Percentiles rank a stretch among this genome's conserved stretches.
Conservation (phyloP, 2,113 vertebrate species). For the Typhlomys cinereus region DNA sequence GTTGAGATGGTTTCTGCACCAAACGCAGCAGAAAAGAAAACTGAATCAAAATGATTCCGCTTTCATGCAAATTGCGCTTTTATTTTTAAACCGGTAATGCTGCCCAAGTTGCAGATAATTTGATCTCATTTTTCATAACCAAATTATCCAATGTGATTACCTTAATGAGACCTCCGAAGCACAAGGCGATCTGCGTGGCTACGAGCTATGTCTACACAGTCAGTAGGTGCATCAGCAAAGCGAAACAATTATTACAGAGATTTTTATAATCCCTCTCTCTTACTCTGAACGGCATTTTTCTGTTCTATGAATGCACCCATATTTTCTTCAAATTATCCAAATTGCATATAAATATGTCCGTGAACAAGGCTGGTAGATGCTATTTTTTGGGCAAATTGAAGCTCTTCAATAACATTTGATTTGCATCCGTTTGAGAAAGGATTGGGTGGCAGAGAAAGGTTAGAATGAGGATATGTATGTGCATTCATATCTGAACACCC, state of each 20-base stretch:
- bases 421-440: background rate
- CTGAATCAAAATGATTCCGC: constrained; percentile 36
- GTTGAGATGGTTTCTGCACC: constrained; percentile 49
- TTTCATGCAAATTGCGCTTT: constrained; percentile 38
- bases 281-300: constrained; percentile 12
- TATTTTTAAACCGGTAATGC: constrained; percentile 51
- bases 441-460: background rate
- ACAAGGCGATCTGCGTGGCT: background rate
- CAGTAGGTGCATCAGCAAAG: background rate
- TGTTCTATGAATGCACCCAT: background rate
- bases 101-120: constrained; percentile 55
- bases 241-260: background rate
- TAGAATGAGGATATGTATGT: background rate
- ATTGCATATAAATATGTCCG: constrained; percentile 28
- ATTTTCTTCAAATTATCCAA: constrained; percentile 50
- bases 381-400: constrained; percentile 26
- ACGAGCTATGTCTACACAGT: background rate
- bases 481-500: background rate
- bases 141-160: constrained; percentile 29
- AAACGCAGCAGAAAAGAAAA: constrained; percentile 35
- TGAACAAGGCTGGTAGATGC: background rate
- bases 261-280: constrained; percentile 3
- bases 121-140: constrained; percentile 48
- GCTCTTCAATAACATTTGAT: background rate
- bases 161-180: constrained; percentile 27